These are phyloP conservation scores for Xenopus borealis DNA, from an alignment of 2,113 vertebrate species.

Conservation along the genomic window DNA sequence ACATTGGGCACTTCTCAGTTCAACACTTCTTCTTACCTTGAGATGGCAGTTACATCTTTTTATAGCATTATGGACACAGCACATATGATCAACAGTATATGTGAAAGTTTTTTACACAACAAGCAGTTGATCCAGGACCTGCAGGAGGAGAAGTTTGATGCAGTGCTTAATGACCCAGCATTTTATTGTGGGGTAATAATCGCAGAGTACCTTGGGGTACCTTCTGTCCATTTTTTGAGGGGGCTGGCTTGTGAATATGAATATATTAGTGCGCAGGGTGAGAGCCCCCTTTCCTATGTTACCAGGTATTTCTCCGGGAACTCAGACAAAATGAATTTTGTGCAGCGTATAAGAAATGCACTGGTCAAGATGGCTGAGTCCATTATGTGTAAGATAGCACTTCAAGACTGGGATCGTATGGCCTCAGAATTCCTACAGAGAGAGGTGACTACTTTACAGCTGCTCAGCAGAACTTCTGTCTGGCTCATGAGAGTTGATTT, in stretches of 20 bases:
- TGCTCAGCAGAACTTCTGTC: slow-evolving; percentile 16
- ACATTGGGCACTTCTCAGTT: background rate
- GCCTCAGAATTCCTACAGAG: slow-evolving; percentile 50
- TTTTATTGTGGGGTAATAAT: slow-evolving; percentile 59
- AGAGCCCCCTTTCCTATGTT: too few relatives aligned
- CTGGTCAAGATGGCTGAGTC: too few relatives aligned
- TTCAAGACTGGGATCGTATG: background rate
- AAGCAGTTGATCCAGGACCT: slow-evolving; percentile 50
- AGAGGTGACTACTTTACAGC: slow-evolving; percentile 27
- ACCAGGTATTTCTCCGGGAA: too few relatives aligned
- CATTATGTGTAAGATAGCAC: background rate
- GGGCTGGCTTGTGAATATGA: slow-evolving; percentile 52
- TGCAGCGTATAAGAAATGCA: too few relatives aligned
- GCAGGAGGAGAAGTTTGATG: slow-evolving; percentile 58
- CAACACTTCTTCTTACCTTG: slow-evolving; percentile 19
- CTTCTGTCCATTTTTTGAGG: slow-evolving; percentile 60
- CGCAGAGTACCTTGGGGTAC: slow-evolving; percentile 56
- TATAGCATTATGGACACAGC: rapidly evolving
- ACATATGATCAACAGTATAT: slow-evolving; percentile 18
- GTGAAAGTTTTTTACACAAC: slow-evolving; percentile 61
- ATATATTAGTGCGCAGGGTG: too few relatives aligned
- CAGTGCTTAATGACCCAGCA: slow-evolving; percentile 61
- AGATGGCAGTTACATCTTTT: background rate
- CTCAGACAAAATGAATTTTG: too few relatives aligned
- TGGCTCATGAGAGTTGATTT: slow-evolving; percentile 46